These are phyloP conservation scores for Mugil cephalus DNA, from an alignment of 2,113 vertebrate genomes.

Conservation along the genomic window DNA sequence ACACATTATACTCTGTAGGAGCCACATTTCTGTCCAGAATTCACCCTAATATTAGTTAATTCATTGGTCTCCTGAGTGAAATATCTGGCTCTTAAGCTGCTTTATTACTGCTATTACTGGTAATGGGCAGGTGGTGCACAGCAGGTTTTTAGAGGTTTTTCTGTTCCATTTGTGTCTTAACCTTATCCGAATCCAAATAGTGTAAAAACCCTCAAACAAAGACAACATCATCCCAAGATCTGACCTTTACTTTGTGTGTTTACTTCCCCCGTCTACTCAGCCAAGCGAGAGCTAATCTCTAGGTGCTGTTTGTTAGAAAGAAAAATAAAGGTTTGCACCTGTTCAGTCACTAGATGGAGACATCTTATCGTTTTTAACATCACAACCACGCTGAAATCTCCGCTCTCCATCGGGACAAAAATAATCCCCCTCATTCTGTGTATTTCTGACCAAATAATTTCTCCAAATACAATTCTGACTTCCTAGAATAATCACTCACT, in stretches of 20 bases:
- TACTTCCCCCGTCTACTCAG: not conserved
- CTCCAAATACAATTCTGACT: too few relatives aligned
- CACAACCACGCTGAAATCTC: not conserved
- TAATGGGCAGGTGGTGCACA: not conserved
- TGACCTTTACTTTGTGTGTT: not conserved
- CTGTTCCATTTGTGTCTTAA: not conserved
- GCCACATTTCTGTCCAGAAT: not conserved
- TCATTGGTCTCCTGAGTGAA: not conserved
- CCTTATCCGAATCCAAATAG: not conserved
- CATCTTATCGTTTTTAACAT: constrained; percentile 38
- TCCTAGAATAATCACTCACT: too few relatives aligned
- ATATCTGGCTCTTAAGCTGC: not conserved
- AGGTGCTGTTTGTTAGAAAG: not conserved
- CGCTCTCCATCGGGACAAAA: not conserved
- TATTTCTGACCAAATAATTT: not conserved
- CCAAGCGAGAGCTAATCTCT: not conserved
- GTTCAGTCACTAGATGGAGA: constrained; percentile 71
- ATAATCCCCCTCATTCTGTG: not conserved
- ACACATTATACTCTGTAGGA: too few relatives aligned
- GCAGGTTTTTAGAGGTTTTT: not conserved
- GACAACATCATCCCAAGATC: not conserved
- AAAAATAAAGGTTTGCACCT: not conserved
- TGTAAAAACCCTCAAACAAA: not conserved
- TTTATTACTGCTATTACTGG: not conserved
- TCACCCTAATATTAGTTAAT: not conserved